Conservation (phyloP, 2,888 invertebrate species). For the Ryuthela nishihirai region DNA sequence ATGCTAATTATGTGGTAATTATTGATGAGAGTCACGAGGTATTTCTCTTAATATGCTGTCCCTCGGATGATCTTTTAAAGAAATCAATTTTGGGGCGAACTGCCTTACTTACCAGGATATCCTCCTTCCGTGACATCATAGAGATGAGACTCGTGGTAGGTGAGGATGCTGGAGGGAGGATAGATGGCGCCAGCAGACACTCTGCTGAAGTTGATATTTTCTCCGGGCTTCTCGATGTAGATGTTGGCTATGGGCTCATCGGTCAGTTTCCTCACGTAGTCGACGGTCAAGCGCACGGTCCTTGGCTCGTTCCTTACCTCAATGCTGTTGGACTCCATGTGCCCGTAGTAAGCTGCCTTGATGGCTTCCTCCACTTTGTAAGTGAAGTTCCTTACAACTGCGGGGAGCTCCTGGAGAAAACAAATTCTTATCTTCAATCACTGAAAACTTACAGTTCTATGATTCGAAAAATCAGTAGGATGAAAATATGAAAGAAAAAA, state of each 20-base stretch:
- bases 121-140: conserved; percentile 12
- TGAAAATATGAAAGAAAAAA: too few relatives aligned
- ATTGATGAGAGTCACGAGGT: too few relatives aligned
- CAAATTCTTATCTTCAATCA: too few relatives aligned
- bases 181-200: conserved; percentile 7
- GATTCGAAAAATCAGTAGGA: too few relatives aligned
- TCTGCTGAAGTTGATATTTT: conserved; percentile 14
- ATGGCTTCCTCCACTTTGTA: conserved; percentile 12
- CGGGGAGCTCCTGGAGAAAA: not conserved
- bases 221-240: conserved; percentile 12
- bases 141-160: not conserved
- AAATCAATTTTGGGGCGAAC: too few relatives aligned
- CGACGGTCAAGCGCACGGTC: too few relatives aligned
- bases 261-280: conserved; percentile 31
- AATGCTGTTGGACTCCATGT: conserved; percentile 11
- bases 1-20: too few relatives aligned
- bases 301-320: too few relatives aligned
- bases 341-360: conserved; percentile 23
- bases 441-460: too few relatives aligned
- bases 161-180: conserved; percentile 23
- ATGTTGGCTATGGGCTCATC: conserved; percentile 31
- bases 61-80: too few relatives aligned
- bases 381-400: not conserved
- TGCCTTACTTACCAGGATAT: conserved; percentile 33
- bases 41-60: too few relatives aligned